Conservation (phyloP, 2,113 vertebrate species). For the Pao palembangensis region DNA sequence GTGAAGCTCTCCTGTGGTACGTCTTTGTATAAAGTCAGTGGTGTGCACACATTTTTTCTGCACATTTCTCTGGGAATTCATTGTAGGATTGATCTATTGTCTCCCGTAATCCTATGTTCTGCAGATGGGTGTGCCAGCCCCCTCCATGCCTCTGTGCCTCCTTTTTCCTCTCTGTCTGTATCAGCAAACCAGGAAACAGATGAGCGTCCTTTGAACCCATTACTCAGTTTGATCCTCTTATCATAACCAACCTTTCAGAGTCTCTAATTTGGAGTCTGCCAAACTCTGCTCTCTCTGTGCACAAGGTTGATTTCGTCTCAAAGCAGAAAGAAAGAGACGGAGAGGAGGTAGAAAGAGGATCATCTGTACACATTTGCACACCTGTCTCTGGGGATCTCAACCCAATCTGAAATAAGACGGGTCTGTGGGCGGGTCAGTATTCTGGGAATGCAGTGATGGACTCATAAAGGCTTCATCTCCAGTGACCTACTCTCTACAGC, state of each 20-base stretch:
- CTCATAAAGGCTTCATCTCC: slow-evolving; percentile 52
- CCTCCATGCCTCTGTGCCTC: slow-evolving; percentile 26
- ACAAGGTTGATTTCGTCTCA: slow-evolving; percentile 49
- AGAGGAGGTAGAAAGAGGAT: slow-evolving; percentile 9
- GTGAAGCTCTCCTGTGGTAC: neutral
- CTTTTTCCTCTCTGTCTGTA: slow-evolving; percentile 21
- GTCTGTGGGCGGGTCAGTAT: slow-evolving; percentile 60
- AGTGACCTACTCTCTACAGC: slow-evolving; percentile 30
- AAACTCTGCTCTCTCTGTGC: slow-evolving; percentile 47
- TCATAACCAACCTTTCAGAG: slow-evolving; percentile 65
- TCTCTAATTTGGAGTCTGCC: slow-evolving; percentile 64
- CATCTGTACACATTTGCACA: slow-evolving; percentile 59
- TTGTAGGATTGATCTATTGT: slow-evolving; percentile 64
- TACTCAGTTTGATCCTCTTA: slow-evolving; percentile 73
- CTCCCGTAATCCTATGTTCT: slow-evolving; percentile 66
- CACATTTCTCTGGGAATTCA: slow-evolving; percentile 36
- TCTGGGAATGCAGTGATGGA: slow-evolving; percentile 46
- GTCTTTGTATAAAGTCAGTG: slow-evolving; percentile 1
- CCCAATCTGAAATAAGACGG: slow-evolving; percentile 60
- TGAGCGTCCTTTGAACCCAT: slow-evolving; percentile 70
- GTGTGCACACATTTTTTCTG: slow-evolving; percentile 1
- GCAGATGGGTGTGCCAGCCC: slow-evolving; percentile 58
- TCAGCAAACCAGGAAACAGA: slow-evolving; percentile 58
- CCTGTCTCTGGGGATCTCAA: slow-evolving; percentile 59
- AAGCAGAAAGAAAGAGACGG: slow-evolving; percentile 1